Conservation (phyloP, 2,888 invertebrate genomes). For the Drosophila infuscata region DNA sequence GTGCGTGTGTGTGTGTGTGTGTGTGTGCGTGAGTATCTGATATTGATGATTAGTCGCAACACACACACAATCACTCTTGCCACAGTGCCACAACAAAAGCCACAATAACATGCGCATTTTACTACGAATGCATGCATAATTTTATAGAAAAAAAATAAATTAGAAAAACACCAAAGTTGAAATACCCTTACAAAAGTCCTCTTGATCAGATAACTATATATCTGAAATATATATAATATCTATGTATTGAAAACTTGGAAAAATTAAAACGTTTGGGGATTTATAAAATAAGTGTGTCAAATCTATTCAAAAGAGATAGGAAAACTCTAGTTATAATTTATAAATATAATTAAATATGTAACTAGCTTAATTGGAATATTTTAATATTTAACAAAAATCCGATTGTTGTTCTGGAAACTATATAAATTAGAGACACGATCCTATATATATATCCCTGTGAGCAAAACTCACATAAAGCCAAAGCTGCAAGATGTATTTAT, state of each 20-base stretch:
- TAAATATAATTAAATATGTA: background rate
- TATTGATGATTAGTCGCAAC: constrained; percentile 53
- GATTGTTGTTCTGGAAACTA: background rate
- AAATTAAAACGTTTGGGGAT: background rate
- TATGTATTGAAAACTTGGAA: background rate
- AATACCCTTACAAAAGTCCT: background rate
- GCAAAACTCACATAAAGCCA: background rate
- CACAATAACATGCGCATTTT: constrained; percentile 19
- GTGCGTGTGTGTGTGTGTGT: background rate
- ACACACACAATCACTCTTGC: constrained; percentile 43
- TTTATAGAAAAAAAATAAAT: constrained; percentile 14
- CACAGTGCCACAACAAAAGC: constrained; percentile 35
- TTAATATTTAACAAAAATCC: background rate
- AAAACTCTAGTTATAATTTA: background rate
- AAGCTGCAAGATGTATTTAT: background rate
- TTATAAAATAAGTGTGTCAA: background rate
- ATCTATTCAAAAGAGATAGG: background rate
- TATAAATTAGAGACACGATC: background rate
- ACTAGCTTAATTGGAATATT: background rate
- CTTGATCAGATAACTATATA: background rate
- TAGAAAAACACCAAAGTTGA: background rate
- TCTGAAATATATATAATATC: too few relatives aligned
- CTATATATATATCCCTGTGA: background rate
- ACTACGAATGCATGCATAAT: constrained; percentile 21
- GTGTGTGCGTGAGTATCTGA: constrained; percentile 15